A percentile compares a stretch with the other conserved stretches of the same genome.
Conservation (phyloP, 2,888 invertebrate species). For the Xestia ashworthii region DNA sequence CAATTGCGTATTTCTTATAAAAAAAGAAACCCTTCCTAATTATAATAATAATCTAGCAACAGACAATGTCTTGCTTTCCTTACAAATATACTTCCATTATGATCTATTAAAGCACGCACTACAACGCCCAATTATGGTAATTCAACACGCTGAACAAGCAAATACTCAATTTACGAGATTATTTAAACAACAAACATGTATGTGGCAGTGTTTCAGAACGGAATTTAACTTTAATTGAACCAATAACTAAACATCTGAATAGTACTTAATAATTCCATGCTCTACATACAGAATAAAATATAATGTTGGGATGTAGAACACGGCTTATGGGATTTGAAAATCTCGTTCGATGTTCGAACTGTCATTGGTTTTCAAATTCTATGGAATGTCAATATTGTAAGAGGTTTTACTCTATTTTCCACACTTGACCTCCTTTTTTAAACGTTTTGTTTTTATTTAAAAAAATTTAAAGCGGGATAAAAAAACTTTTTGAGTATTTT, state of each 20-base stretch:
- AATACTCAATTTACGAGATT: conserved; percentile 56
- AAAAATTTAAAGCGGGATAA: background rate
- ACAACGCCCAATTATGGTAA: conserved; percentile 55
- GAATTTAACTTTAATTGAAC: conserved; percentile 45
- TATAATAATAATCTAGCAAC: background rate
- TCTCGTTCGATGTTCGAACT: conserved; percentile 13
- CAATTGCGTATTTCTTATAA: background rate
- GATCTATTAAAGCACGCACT: background rate
- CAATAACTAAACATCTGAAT: conserved; percentile 31
- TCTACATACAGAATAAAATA: conserved; percentile 2
- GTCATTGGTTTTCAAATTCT: conserved; percentile 2
- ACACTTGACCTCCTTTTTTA: background rate
- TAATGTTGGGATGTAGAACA: background rate
- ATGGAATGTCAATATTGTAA: background rate
- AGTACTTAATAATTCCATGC: conserved; percentile 9
- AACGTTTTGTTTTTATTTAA: background rate
- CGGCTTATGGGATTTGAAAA: conserved; percentile 7
- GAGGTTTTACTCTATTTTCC: background rate
- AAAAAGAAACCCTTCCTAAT: background rate
- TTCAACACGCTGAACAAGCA: conserved; percentile 37
- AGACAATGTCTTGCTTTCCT: background rate
- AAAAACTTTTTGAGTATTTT: background rate
- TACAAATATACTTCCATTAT: background rate
- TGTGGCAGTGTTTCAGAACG: conserved; percentile 11
- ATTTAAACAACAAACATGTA: conserved; percentile 49